Evolutionary conservation across 2,113 vertebrate genomes (phyloP).

Genomic region (Syngnathus floridae): DNA sequence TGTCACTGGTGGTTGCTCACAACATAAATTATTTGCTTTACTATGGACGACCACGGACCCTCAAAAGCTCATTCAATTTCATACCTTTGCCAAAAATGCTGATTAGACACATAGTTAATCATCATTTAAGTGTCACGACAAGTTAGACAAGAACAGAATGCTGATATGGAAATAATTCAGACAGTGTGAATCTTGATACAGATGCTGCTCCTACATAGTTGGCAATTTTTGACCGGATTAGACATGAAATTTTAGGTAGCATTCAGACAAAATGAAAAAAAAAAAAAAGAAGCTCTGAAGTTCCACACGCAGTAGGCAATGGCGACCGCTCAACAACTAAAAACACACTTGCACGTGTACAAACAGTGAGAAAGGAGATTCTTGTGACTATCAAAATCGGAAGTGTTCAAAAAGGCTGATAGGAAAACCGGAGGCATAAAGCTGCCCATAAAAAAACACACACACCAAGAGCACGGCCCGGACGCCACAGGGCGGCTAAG

Average conservation of each 20-base stretch:
- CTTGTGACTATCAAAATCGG: slow-evolving; percentile 34
- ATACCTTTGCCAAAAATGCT: background rate
- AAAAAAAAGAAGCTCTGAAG: background rate
- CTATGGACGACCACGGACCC: background rate
- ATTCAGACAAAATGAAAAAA: background rate
- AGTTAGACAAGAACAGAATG: background rate
- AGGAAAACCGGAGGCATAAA: slow-evolving; percentile 60
- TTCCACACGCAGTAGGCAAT: slow-evolving; percentile 2
- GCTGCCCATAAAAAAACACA: slow-evolving; percentile 43
- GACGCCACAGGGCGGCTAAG: slow-evolving; percentile 14
- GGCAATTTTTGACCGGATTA: background rate
- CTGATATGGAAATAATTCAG: background rate
- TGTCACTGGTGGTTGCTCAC: background rate
- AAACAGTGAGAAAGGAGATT: slow-evolving; percentile 38
- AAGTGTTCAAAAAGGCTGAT: slow-evolving; percentile 54
- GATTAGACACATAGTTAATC: background rate
- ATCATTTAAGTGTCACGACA: background rate
- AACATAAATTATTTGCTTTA: background rate
- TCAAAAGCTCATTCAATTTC: background rate
- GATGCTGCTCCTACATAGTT: background rate
- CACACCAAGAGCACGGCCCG: slow-evolving; percentile 18
- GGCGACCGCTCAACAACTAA: slow-evolving; percentile 24
- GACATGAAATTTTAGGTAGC: background rate
- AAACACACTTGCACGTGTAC: background rate
- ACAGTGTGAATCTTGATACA: background rate